A percentile compares a stretch with the other conserved stretches of the same genome.
Conservation (phyloP, 2,113 vertebrate genomes). For the Alexandromys fortis region DNA sequence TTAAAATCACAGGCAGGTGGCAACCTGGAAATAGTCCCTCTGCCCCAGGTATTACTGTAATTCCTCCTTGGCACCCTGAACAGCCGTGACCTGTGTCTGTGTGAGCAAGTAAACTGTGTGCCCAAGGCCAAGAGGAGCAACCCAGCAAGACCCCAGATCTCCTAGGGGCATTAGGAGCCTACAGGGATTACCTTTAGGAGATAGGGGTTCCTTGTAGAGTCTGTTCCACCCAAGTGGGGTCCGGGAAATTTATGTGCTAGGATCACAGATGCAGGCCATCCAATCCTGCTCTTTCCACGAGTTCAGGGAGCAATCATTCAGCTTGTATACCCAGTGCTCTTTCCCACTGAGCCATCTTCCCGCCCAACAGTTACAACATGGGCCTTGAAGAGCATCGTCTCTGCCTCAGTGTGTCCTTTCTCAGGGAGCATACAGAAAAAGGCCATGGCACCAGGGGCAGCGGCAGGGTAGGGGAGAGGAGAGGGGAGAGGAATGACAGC, state of each 20-base stretch:
- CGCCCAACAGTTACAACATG: not conserved
- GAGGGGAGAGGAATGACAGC: not conserved
- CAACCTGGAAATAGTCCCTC: not conserved
- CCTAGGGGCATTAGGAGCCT: too few relatives aligned
- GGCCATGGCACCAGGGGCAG: not conserved
- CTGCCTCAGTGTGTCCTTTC: not conserved
- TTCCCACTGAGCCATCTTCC: not conserved
- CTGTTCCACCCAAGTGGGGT: accelerated
- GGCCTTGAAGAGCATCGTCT: not conserved
- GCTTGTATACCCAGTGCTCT: not conserved
- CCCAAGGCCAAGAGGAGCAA: not conserved
- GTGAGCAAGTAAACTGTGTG: not conserved
- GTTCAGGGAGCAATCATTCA: too few relatives aligned
- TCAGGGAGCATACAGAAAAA: accelerated
- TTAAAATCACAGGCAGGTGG: not conserved
- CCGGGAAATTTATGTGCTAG: not conserved
- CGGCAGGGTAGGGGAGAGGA: not conserved
- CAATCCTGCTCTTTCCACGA: not conserved
- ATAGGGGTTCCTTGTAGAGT: not conserved
- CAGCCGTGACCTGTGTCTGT: not conserved
- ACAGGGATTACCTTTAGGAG: not conserved
- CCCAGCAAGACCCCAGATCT: not conserved
- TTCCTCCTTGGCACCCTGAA: not conserved
- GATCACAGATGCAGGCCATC: not conserved
- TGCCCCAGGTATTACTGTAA: accelerated